phyloP scores from a whole-genome alignment of 1,140 invertebrate species.

The Grapholita molesta region DNA sequence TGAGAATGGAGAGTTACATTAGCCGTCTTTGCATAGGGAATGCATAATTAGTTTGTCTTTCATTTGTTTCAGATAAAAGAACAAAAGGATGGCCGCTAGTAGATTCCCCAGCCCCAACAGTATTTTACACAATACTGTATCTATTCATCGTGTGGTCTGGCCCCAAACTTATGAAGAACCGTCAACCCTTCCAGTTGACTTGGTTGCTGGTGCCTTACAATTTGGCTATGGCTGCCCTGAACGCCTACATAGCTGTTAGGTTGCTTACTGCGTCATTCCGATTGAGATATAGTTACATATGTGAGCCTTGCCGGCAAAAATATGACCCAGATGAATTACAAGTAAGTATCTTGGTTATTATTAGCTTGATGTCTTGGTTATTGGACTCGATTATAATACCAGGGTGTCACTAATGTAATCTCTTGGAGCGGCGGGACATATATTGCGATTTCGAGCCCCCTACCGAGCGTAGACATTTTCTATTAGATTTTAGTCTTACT shows the following conservation, averaged over 20 bases:
- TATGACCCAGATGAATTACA: conserved; percentile 91
- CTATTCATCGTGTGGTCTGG: conserved; percentile 89
- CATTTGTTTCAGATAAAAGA: conserved; percentile 83
- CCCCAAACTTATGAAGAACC: conserved; percentile 90
- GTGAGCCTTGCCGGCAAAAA: conserved; percentile 91
- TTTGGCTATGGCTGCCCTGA: conserved; percentile 89
- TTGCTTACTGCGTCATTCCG: conserved; percentile 85
- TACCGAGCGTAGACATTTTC: too few relatives aligned
- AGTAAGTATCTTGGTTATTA: conserved; percentile 38
- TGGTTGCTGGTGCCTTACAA: conserved; percentile 92
- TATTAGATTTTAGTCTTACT: too few relatives aligned
- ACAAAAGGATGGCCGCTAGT: conserved; percentile 93
- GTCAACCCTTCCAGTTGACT: conserved; percentile 88
- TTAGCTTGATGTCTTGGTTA: not conserved
- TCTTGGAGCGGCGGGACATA: too few relatives aligned
- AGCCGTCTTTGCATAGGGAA: not conserved
- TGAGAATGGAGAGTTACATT: too few relatives aligned
- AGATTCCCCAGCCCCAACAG: conserved; percentile 88
- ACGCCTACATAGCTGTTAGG: conserved; percentile 91
- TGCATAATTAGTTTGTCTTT: conserved; percentile 1
- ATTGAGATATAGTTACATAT: conserved; percentile 92
- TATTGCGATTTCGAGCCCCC: too few relatives aligned
- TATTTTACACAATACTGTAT: conserved; percentile 87
- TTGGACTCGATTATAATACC: too few relatives aligned
- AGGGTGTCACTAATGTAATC: conserved; percentile 13